Evolutionary conservation across 2,888 invertebrate species (phyloP), one percentile per base, ranked within the genome.

Genomic region (Athalia rosae): DNA sequence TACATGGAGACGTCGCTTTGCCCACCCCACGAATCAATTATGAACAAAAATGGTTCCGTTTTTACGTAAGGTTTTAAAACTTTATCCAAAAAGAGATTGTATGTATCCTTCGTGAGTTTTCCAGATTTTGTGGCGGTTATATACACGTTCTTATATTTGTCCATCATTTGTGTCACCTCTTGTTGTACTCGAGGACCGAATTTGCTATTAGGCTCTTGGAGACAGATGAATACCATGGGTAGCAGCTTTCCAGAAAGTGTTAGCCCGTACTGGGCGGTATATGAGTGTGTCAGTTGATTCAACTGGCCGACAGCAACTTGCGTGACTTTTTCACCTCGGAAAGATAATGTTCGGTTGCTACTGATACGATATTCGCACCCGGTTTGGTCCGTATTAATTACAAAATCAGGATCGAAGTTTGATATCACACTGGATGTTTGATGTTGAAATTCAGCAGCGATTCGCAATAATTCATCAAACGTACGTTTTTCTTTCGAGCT

Each of bases 211-310:
- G 53, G n/a, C 1, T 61, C 15, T 61, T 61, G 61, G 7, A 61
- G n/a, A n/a, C 61, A 61, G 8, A 13, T 61, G 61, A 61, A 11
- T 11, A 61, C 4, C n/a, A 7, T 61, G n/a, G 61, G 61, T 15
- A 61, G 7, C 7, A 61, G n/a, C 61, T 13, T 61, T 13, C 61
- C 80, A 79, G 79, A 59, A 79, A 78, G 78, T 79, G 79, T 78
- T 76, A 78, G 78, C 47, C 11, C 61, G 43, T 1, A 1, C 11
- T 53, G 53, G 7, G 11, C 53, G 7, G 53, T 53, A 1, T 53
- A 53, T 7, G 53, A 53, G 53, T 53, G 53, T 53, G 53, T 53
- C 7, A 53, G 53, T 53, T 53, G 7, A 47, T 76, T 76, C 45
- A 73, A 4, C n/a, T 78, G 63, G 11, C 48, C 56, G 8, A 78